Evolutionary conservation across 2,888 invertebrate genomes (phyloP).

Genomic region (Hymenopus coronatus): DNA sequence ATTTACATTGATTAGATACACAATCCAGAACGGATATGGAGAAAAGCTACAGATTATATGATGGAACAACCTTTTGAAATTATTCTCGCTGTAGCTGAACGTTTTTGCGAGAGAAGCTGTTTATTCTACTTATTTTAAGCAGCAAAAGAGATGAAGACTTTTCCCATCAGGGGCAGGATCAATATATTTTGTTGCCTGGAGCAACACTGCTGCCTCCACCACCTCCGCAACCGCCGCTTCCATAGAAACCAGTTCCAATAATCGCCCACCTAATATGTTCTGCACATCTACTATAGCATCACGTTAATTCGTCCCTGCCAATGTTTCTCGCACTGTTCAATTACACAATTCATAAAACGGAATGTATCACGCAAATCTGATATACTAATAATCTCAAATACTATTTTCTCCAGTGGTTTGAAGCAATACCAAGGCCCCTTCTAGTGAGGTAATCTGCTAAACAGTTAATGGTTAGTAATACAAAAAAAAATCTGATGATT

Average conservation of each 20-base stretch:
- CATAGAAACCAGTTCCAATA: not conserved
- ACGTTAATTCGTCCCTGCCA: too few species aligned
- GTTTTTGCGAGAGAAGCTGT: not conserved
- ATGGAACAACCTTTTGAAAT: not conserved
- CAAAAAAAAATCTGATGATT: too few species aligned
- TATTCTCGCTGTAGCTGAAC: not conserved
- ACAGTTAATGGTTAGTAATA: too few species aligned
- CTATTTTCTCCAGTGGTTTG: too few species aligned
- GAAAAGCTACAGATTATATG: too few species aligned
- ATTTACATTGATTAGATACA: too few species aligned
- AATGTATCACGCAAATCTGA: not conserved
- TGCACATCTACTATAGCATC: not conserved
- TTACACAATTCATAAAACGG: not conserved
- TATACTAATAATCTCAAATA: too few species aligned
- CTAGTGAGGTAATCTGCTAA: too few species aligned
- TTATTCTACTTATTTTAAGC: not conserved
- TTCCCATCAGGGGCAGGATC: not conserved
- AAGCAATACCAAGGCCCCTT: too few species aligned
- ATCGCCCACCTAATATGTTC: not conserved
- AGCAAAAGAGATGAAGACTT: not conserved
- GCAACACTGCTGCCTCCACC: not conserved
- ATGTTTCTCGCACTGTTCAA: not conserved
- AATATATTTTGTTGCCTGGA: not conserved
- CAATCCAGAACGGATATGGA: too few species aligned
- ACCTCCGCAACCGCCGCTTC: not conserved